Base-by-base conservation (phyloP, 2,113 vertebrate genomes). In the Rhynchomys soricoides region DNA sequence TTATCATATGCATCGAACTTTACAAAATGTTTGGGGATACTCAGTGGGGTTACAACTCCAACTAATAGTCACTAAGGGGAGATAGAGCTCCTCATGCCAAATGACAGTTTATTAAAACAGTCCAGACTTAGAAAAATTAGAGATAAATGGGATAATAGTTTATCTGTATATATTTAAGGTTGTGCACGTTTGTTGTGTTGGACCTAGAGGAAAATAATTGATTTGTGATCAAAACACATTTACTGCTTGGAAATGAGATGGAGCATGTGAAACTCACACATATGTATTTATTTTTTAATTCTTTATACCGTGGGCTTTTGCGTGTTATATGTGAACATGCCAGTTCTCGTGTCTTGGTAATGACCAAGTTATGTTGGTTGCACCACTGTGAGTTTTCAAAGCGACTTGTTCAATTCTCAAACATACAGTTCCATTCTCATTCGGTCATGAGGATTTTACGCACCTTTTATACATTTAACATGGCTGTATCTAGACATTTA, bases 221-320 rank as follows among this genome's bases (percentile, higher is more conserved):
- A 8, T 66, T 52, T 45, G 0, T 12, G 2, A 64, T 13, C 7
- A 55, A 15, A 50, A 70, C 10, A 7, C 2, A 1, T 6, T 19
- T 2, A 2, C 9, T n/a, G 17, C 12, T 79, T 29, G 50, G 64
- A 64, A 1, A 7, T 10, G 7, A 79, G 11, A 12, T 0, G 52
- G 4, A 15, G 9, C 29, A 50, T 13, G 3, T 19, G 6, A 3
- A 8, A 34, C 75, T 31, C 40, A 22, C 12, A 11, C 1, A 0
- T 12, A 37, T 8, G 6, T 74, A n/a, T 16, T 21, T 31, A 45
- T 68, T 90, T 91, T 90, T 71, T 3, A 40, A 8, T 81, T 91
- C 55, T 29, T 43, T 7, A n/a, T 24, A 12, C 0, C 4, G 34
- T 50, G 45, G 24, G 1, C 2, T 48, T 45, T 19, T 70, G 50